phyloP scores from a whole-genome alignment of 2,888 invertebrate genomes.

The Eulithis prunata region DNA sequence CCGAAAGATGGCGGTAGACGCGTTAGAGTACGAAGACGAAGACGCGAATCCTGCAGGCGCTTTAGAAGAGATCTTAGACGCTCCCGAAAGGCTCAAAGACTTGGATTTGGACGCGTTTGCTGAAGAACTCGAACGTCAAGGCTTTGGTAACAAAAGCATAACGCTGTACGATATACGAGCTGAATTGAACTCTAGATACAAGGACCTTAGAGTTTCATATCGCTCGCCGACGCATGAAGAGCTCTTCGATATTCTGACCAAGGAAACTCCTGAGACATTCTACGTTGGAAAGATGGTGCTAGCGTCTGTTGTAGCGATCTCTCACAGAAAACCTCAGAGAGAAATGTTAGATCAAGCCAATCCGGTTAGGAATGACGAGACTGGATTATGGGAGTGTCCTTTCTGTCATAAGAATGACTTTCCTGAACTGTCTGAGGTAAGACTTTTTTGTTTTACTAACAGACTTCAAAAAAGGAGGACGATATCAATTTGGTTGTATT shows the following conservation, averaged over 20 bases:
- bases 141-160: conserved; percentile 94
- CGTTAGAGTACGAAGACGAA: conserved; percentile 98
- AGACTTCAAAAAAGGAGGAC: no score
- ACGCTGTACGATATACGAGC: conserved; percentile 98
- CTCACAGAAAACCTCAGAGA: conserved; percentile 94
- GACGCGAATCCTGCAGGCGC: conserved; percentile 98
- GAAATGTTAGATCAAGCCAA: conserved; percentile 98
- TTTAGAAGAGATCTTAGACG: conserved; percentile 97
- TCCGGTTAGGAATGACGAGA: conserved; percentile 97
- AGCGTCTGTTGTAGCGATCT: conserved; percentile 92
- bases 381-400: conserved; percentile 98
- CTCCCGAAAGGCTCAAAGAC: conserved; percentile 97
- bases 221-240: conserved; percentile 93
- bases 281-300: conserved; percentile 94
- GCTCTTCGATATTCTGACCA: conserved; percentile 96
- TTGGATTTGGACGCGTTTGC: conserved; percentile 99
- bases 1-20: conserved; percentile 99
- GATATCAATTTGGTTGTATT: no score
- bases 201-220: conserved; percentile 93
- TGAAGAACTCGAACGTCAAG: conserved; percentile 96
- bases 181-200: conserved; percentile 96
- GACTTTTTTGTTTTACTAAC: conserved; percentile 5
- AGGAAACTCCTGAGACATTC: conserved; percentile 97
- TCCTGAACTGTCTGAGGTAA: conserved; percentile 94
- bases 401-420: conserved; percentile 98